Percentiles rank a stretch among this genome's conserved stretches.
phyloP scores from a whole-genome alignment of 2,113 vertebrate genomes.

The Ursus arctos region DNA sequence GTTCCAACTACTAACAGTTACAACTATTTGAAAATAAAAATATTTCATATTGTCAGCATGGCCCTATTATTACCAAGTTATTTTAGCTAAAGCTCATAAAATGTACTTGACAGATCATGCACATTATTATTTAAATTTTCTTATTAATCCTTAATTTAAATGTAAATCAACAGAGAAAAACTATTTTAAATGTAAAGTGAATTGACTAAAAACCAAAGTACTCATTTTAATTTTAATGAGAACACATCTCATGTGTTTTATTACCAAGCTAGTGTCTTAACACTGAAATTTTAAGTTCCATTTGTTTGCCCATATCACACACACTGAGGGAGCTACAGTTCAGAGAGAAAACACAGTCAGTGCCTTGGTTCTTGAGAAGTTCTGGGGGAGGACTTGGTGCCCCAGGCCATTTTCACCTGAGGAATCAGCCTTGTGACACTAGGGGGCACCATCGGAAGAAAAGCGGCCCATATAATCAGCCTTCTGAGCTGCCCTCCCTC shows the following conservation, averaged over 20 bases:
- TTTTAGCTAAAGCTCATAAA: slow-evolving; percentile 38
- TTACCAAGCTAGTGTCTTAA: background rate
- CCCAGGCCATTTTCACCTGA: background rate
- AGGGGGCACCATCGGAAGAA: background rate
- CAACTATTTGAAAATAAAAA: slow-evolving; percentile 46
- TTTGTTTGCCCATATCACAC: background rate
- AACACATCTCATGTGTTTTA: background rate
- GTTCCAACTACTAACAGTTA: slow-evolving; percentile 14
- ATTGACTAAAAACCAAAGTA: background rate
- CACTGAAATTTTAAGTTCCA: background rate
- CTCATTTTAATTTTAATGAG: background rate
- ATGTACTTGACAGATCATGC: background rate
- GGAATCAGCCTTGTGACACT: background rate
- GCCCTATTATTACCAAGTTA: slow-evolving; percentile 9
- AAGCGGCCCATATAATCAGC: fast-evolving
- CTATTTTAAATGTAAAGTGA: slow-evolving; percentile 13
- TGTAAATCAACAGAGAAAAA: slow-evolving; percentile 17
- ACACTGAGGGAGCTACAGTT: background rate
- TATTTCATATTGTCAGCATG: background rate
- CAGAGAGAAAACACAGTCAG: background rate
- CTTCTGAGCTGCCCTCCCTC: background rate
- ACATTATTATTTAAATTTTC: slow-evolving; percentile 24
- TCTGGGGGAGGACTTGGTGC: background rate
- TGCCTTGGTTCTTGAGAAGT: background rate
- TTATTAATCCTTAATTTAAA: slow-evolving; percentile 1